These are phyloP conservation scores for Himalopsyche kuldschensis DNA, from an alignment of 2,888 invertebrate genomes.

Conservation along the genomic window DNA sequence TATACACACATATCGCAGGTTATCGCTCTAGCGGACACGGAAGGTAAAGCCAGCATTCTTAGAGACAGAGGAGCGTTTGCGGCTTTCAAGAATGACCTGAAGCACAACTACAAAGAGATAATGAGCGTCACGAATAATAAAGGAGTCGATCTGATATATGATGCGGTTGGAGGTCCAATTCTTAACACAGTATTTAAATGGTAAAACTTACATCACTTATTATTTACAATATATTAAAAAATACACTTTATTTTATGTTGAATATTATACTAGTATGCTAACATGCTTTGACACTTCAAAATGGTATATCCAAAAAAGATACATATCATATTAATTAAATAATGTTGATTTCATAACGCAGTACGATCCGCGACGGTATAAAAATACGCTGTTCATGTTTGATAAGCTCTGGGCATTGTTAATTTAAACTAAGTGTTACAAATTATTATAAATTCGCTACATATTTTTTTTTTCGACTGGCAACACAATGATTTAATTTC, in stretches of 20 bases:
- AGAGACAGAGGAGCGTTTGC: conserved; percentile 66
- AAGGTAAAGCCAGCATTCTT: conserved; percentile 61
- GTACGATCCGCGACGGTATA: neutral
- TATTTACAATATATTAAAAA: neutral
- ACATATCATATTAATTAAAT: neutral
- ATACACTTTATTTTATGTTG: conserved; percentile 45
- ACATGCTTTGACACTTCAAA: neutral
- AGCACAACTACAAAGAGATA: conserved; percentile 58
- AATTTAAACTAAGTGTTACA: neutral
- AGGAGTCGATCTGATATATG: conserved; percentile 66
- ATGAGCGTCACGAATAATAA: conserved; percentile 60
- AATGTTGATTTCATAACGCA: neutral
- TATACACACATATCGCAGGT: conserved; percentile 52
- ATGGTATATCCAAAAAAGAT: neutral
- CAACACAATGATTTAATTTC: too few relatives aligned
- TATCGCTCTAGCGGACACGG: conserved; percentile 68
- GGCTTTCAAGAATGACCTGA: conserved; percentile 61
- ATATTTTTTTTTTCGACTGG: neutral
- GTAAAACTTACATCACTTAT: conserved; percentile 47
- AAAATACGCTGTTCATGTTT: neutral
- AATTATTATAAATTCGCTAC: neutral
- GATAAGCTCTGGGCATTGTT: neutral
- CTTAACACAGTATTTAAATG: conserved; percentile 61
- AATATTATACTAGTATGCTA: conserved; percentile 39
- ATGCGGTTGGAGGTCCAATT: conserved; percentile 65